These are phyloP conservation scores for Spea hammondii DNA, from an alignment of 2,797 vertebrate genomes.

Conservation along the genomic window DNA sequence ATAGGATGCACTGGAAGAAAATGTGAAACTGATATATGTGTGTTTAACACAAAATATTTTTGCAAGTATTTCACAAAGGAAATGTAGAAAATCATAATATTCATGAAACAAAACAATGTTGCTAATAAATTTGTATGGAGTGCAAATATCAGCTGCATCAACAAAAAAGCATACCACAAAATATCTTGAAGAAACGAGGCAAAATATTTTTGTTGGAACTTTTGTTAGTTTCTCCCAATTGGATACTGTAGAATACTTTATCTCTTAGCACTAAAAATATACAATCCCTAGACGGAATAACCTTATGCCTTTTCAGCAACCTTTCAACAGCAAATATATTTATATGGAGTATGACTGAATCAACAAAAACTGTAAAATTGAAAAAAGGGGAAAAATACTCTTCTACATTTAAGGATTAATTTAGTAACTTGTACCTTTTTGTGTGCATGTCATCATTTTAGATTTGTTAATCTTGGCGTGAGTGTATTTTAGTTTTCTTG, in stretches of 20 bases:
- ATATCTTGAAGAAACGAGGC: constrained; percentile 19
- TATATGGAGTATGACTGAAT: constrained; percentile 37
- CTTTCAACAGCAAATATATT: constrained; percentile 43
- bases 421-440: too few species aligned
- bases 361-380: constrained; percentile 17
- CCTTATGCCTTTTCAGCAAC: constrained; percentile 43
- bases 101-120: neutral
- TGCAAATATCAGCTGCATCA: constrained; percentile 17
- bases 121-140: constrained; percentile 20
- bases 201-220: constrained; percentile 39
- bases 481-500: too few species aligned
- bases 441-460: too few species aligned
- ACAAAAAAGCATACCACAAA: constrained; percentile 10
- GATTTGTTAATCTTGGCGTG: too few species aligned
- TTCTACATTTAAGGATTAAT: too few species aligned
- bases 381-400: too few species aligned
- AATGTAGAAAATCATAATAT: too few species aligned
- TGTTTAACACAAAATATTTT: too few species aligned
- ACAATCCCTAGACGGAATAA: constrained; percentile 29
- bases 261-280: constrained; percentile 48
- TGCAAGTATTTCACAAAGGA: too few species aligned
- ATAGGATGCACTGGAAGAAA: too few species aligned
- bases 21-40: too few species aligned
- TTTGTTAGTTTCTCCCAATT: constrained; percentile 40
- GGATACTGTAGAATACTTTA: constrained; percentile 42